These are phyloP conservation scores for Rotaria macrura DNA, from an alignment of 2,888 invertebrate genomes.

Conservation along the genomic window DNA sequence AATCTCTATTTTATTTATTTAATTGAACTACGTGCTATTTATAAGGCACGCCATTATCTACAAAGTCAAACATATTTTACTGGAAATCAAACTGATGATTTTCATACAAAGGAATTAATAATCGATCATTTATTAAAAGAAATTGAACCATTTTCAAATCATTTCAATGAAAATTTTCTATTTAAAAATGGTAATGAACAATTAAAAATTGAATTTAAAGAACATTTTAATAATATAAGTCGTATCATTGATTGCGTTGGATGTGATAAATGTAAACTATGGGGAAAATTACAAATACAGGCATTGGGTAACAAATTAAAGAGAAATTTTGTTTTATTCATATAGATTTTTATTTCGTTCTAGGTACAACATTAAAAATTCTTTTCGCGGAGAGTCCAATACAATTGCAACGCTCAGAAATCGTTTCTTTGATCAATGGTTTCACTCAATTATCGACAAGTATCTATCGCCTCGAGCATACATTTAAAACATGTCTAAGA, in stretches of 20 bases:
- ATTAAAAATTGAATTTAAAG: slow-evolving; percentile 66
- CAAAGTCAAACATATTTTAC: slow-evolving; percentile 54
- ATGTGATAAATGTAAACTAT: slow-evolving; percentile 94
- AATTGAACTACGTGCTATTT: slow-evolving; percentile 79
- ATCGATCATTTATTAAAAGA: slow-evolving; percentile 27
- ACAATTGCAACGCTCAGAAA: slow-evolving; percentile 75
- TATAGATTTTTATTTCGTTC: background rate
- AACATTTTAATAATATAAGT: slow-evolving; percentile 90
- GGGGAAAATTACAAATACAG: slow-evolving; percentile 89
- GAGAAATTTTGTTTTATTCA: background rate
- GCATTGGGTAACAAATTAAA: slow-evolving; percentile 66
- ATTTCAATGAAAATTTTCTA: slow-evolving; percentile 87
- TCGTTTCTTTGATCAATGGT: slow-evolving; percentile 85
- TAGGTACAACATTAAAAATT: slow-evolving; percentile 31
- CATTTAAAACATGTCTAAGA: background rate
- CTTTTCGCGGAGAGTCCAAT: slow-evolving; percentile 52
- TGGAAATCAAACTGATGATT: slow-evolving; percentile 73
- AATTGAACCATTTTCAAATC: slow-evolving; percentile 64
- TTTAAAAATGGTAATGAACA: slow-evolving; percentile 62
- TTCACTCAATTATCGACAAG: slow-evolving; percentile 54
- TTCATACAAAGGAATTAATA: slow-evolving; percentile 62
- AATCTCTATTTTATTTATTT: slow-evolving; percentile 93
- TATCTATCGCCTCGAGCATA: background rate
- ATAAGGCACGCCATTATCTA: slow-evolving; percentile 65
- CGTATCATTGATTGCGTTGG: slow-evolving; percentile 99